phyloP scores from a whole-genome alignment of 2,797 vertebrate species.

The Gephyroberyx darwinii region DNA sequence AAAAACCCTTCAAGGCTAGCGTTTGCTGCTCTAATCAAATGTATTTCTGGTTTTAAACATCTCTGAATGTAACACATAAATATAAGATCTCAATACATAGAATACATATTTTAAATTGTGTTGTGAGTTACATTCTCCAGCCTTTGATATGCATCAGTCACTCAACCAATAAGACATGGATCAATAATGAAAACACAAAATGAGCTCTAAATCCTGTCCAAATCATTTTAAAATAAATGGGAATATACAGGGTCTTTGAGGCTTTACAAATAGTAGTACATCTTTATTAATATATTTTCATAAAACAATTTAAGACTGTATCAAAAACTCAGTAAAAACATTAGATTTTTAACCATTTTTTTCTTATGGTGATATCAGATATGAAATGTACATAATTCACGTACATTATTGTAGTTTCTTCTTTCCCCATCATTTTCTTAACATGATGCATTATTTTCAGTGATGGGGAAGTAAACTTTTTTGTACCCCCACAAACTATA shows the following conservation, averaged over 20 bases:
- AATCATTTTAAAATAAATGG: slow-evolving; percentile 39
- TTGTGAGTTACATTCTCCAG: neutral
- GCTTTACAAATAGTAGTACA: slow-evolving; percentile 85
- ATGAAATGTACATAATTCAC: slow-evolving; percentile 84
- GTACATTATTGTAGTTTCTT: slow-evolving; percentile 71
- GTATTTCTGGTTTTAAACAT: neutral
- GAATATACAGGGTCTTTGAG: slow-evolving; percentile 67
- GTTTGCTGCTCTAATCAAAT: neutral
- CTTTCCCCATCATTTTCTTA: slow-evolving; percentile 67
- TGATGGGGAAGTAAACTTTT: slow-evolving; percentile 71
- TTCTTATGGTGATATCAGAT: slow-evolving; percentile 81
- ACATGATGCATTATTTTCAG: slow-evolving; percentile 73
- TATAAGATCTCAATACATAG: neutral
- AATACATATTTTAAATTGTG: neutral
- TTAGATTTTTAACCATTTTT: slow-evolving; percentile 83
- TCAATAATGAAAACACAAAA: neutral
- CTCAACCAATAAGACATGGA: neutral
- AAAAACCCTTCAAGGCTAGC: neutral
- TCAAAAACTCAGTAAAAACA: slow-evolving; percentile 88
- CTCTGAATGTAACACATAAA: no score
- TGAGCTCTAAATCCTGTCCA: neutral
- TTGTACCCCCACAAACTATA: slow-evolving; percentile 74
- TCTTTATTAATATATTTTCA: slow-evolving; percentile 86
- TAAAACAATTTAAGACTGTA: slow-evolving; percentile 86
- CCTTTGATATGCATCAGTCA: neutral